Conservation (phyloP, 2,113 vertebrate genomes). For the Entomyzon cyanotis region DNA sequence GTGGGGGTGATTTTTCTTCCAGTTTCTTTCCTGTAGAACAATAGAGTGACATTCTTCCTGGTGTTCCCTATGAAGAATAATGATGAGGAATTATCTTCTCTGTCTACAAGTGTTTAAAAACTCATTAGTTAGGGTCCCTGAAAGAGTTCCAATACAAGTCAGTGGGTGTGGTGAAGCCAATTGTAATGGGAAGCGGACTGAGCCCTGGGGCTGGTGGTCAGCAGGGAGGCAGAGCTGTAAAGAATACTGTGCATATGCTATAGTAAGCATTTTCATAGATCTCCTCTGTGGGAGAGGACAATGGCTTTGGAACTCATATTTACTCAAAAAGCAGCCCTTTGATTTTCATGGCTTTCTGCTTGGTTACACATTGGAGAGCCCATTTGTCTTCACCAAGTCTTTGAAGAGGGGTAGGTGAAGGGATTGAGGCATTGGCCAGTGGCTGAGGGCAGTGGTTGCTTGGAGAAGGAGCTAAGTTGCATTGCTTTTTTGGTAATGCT, state of each 20-base stretch:
- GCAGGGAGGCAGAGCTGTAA: slow-evolving; percentile 50
- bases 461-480: neutral
- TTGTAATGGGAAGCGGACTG: slow-evolving; percentile 40
- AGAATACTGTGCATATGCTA: slow-evolving; percentile 59
- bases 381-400: slow-evolving; percentile 47
- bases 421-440: neutral
- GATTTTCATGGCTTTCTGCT: slow-evolving; percentile 60
- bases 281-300: slow-evolving; percentile 55
- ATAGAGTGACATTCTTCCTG: slow-evolving; percentile 38
- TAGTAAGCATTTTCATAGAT: slow-evolving; percentile 54
- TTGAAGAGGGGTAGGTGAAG: slow-evolving; percentile 44
- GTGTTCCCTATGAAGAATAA: slow-evolving; percentile 41
- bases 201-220: slow-evolving; percentile 58
- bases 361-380: slow-evolving; percentile 28
- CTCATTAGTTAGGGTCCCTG: slow-evolving; percentile 43
- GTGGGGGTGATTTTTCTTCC: slow-evolving; percentile 17
- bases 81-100: slow-evolving; percentile 56
- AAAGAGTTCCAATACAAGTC: slow-evolving; percentile 51
- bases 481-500: neutral
- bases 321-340: slow-evolving; percentile 55
- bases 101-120: slow-evolving; percentile 64
- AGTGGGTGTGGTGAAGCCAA: slow-evolving; percentile 50
- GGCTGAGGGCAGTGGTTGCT: neutral
- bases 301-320: slow-evolving; percentile 55
- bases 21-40: slow-evolving; percentile 42